Conservation (phyloP, 2,888 invertebrate species). For the Zaprionus bogoriensis region DNA sequence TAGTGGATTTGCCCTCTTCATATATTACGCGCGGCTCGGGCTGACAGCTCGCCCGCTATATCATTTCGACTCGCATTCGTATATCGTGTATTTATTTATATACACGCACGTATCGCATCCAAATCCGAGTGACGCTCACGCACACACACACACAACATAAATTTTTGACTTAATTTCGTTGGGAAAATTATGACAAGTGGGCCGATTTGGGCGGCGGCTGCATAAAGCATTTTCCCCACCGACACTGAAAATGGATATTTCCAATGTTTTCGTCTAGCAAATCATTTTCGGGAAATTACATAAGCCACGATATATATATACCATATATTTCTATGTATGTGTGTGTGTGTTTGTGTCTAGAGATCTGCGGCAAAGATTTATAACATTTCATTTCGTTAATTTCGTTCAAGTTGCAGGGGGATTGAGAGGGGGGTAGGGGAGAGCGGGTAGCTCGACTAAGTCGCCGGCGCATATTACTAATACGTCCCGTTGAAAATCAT, state of each 20-base stretch:
- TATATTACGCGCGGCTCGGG: conserved; percentile 15
- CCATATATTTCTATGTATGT: background rate
- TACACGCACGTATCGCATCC: conserved; percentile 60
- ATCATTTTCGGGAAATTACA: conserved; percentile 54
- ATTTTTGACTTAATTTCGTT: conserved; percentile 63
- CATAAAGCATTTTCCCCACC: conserved; percentile 26
- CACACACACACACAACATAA: conserved; percentile 46
- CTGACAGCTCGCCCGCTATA: conserved; percentile 14
- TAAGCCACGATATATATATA: conserved; percentile 34
- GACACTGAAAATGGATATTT: conserved; percentile 51
- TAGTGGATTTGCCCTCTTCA: conserved; percentile 69
- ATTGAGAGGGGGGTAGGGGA: conserved; percentile 2
- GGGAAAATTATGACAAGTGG: conserved; percentile 74
- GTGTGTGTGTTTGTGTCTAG: conserved; percentile 6
- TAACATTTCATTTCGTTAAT: conserved; percentile 68
- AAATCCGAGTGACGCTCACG: conserved; percentile 57
- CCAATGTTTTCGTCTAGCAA: conserved; percentile 64
- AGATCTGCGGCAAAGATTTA: conserved; percentile 56
- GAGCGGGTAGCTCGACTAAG: conserved; percentile 48
- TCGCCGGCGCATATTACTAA: conserved; percentile 60
- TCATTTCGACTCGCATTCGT: no score
- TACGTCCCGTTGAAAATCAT: conserved; percentile 79
- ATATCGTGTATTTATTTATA: no score
- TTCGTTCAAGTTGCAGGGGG: conserved; percentile 23
- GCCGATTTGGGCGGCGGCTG: conserved; percentile 31